These are phyloP conservation scores for Tamandua tetradactyla DNA, from an alignment of 2,797 vertebrate genomes.

Conservation along the genomic window DNA sequence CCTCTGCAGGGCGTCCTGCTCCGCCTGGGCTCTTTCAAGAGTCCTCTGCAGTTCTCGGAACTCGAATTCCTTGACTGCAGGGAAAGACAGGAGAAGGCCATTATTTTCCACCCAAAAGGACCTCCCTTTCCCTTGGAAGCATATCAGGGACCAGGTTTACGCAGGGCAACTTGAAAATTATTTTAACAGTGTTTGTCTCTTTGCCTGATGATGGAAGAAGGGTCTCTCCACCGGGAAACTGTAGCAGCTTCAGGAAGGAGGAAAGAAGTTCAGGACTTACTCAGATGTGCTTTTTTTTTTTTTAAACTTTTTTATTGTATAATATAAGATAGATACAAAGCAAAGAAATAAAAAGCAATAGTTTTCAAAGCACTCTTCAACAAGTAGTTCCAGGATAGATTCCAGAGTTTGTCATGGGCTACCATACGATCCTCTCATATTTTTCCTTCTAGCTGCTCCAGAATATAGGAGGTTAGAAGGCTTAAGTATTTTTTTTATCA, in stretches of 20 bases:
- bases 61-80: constrained; percentile 66
- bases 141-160: not conserved
- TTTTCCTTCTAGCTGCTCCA: too few relatives aligned
- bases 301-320: too few relatives aligned
- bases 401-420: too few relatives aligned
- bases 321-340: too few relatives aligned
- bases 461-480: too few relatives aligned
- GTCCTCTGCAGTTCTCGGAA: constrained; percentile 59
- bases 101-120: not conserved
- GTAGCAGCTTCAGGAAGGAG: not conserved
- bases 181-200: too few relatives aligned
- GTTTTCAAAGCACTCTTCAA: too few relatives aligned
- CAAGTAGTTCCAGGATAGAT: too few relatives aligned
- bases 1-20: constrained; percentile 58
- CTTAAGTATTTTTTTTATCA: too few relatives aligned
- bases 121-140: not conserved
- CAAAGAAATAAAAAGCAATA: too few relatives aligned
- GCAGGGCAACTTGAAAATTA: not conserved
- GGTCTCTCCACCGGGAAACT: not conserved
- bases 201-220: not conserved
- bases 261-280: not conserved
- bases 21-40: constrained; percentile 45
- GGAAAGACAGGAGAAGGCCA: not conserved
- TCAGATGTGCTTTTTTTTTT: too few relatives aligned
- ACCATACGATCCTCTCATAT: too few relatives aligned